A percentile compares a stretch with the other conserved stretches of the same genome.
Evolutionary conservation across 2,113 vertebrate species (phyloP).

Genomic region (Illadopsis cleaveri): DNA sequence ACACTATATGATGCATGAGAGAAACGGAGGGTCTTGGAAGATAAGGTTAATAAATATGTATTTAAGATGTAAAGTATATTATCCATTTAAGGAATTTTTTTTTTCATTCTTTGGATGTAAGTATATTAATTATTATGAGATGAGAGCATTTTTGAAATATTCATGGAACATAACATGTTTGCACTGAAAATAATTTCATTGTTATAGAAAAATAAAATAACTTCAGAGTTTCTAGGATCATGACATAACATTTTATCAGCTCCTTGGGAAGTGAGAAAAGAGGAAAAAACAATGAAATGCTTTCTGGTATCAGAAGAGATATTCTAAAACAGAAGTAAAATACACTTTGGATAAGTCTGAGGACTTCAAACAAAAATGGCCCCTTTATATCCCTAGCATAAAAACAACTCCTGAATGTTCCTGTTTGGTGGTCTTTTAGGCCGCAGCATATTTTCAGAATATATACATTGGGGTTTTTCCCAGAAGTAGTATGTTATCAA

Average conservation of each 20-base stretch:
- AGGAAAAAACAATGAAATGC: neutral
- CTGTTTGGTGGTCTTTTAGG: neutral
- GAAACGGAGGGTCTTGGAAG: neutral
- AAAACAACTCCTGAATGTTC: neutral
- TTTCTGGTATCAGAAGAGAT: neutral
- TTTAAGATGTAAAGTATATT: neutral
- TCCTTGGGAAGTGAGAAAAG: neutral
- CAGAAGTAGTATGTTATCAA: neutral
- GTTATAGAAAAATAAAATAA: neutral
- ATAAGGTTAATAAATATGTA: neutral
- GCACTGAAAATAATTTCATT: neutral
- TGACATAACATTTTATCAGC: neutral
- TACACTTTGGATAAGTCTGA: neutral
- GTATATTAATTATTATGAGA: neutral
- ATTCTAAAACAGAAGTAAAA: neutral
- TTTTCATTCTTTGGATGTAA: neutral
- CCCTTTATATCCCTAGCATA: neutral
- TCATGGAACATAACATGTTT: neutral
- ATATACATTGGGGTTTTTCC: rapidly evolving
- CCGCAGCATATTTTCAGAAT: neutral
- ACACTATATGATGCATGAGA: neutral
- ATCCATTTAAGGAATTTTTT: neutral
- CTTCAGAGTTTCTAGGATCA: neutral
- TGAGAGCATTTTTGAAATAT: neutral
- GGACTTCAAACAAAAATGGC: neutral